These are phyloP conservation scores for Puntigrus tetrazona DNA, from an alignment of 2,113 vertebrate genomes.

Conservation along the genomic window DNA sequence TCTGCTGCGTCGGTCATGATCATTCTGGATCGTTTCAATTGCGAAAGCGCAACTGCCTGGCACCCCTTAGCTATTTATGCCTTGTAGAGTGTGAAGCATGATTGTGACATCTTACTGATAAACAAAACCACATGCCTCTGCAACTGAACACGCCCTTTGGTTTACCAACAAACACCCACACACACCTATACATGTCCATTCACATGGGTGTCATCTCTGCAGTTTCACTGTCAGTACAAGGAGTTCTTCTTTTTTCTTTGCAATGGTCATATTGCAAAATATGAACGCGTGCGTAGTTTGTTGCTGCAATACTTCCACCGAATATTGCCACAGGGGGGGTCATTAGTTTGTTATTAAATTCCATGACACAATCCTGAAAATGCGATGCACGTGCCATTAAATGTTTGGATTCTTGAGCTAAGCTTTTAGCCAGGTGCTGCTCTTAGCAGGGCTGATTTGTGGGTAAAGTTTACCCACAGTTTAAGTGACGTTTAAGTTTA, in stretches of 20 bases:
- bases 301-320: not conserved
- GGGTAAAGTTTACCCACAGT: not conserved
- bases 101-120: conserved; percentile 40
- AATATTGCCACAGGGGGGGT: not conserved
- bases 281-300: not conserved
- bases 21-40: not conserved
- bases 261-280: not conserved
- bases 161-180: not conserved
- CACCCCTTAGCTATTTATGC: conserved; percentile 8
- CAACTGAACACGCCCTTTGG: not conserved
- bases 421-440: not conserved
- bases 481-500: no score
- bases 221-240: not conserved
- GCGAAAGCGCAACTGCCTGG: not conserved
- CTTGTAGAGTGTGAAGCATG: conserved; percentile 3
- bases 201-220: not conserved
- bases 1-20: not conserved
- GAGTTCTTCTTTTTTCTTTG: not conserved
- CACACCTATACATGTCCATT: not conserved
- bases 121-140: conserved; percentile 29
- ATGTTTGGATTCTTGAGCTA: not conserved
- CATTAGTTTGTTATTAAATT: not conserved
- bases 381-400: not conserved
- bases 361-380: not conserved
- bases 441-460: not conserved